Base-by-base conservation (phyloP, 1,140 invertebrate species). In the Galendromus occidentalis region DNA sequence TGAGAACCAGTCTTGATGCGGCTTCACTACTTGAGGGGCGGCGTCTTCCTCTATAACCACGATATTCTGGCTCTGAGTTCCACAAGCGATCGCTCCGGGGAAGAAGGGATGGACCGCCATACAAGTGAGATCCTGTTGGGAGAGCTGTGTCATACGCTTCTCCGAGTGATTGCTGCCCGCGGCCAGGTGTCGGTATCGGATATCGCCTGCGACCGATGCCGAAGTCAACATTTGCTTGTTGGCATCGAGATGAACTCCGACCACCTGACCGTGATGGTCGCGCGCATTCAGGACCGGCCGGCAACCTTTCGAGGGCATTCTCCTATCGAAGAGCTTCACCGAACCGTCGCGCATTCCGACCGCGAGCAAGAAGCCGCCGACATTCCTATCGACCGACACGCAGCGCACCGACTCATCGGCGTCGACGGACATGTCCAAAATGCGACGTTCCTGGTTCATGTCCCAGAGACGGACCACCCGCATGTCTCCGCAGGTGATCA, bases 391-490 rank as follows among this genome's bases (percentile, higher is more conserved):
- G 22, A 59, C 17, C 14, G 51, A 59, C 25, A 59, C 51, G 33
- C 51, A 59, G 2, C 51, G 14, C 25, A 59, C 51, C 22, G 51
- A 33, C 1, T 25, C 25, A 25, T 59, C 51, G 51, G 51, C 51
- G 12, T 59, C 51, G 14, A 59, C 12, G 4, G 51, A 20, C 25
- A 59, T 59, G 9, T 59, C 51, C 17, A 59, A 22, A 1, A 59
- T 17, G 25, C 51, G 51, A 17, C 51, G 76, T 79, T 95, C 91
- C n/a, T 80, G 81, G 70, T 85, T 80, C 25, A 84, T 82, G 76
- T 95, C 89, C 88, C 88, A 95, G 33, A 92, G 78, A 66, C 87
- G 81, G 42, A 94, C 77, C 33, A 82, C 78, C 59, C 84, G 77
- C 0, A 76, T 74, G 71, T 88, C 85, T 1, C 89, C 89, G 18